Evolutionary conservation across 2,113 vertebrate genomes (phyloP), one percentile per base, ranked within the genome.

Genomic region (Morone chrysops): DNA sequence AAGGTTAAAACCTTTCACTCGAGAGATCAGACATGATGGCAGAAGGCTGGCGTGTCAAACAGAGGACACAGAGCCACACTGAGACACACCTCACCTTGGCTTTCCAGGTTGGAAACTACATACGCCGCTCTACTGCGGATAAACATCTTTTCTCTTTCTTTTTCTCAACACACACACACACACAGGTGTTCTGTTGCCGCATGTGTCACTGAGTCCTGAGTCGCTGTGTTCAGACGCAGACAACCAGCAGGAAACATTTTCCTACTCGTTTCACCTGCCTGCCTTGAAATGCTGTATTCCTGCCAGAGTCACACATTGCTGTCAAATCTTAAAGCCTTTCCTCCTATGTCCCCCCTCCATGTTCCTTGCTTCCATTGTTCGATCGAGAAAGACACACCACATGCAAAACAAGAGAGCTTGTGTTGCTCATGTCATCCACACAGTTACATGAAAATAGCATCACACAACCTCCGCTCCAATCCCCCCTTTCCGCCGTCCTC

Each of bases 181-280:
- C n/a, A 69, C 6, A 31, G 31, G 31, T 31, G 31, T 31, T 31
- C 31, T 31, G 31, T 31, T 31, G 31, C 31, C 31, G 31, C 74
- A 63, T 63, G 74, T 82, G 83, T 88, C 80, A 82, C 66, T 14
- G 62, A 70, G 54, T 70, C 51, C 73, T 54, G 74, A 79, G 67
- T 61, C 10, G 6, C 75, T 40, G 59, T 79, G 74, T 80, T 83
- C 68, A 78, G 70, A 62, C 78, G 17, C 63, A 84, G 75, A 59
- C 75, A 81, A 47, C 62, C 57, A 54, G 78, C 69, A 13, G 71
- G 80, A 78, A 79, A 74, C 71, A 75, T 75, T 62, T 72, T 87
- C 71, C 56, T 53, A n/a, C 38, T 68, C 47, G 69, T 83, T 80
- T 86, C 90, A 90, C 90, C 85, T 89, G 81, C 78, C 62, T 89